These are phyloP conservation scores for Dendrocopos noguchii DNA, from an alignment of 2,113 vertebrate genomes.

Conservation along the genomic window DNA sequence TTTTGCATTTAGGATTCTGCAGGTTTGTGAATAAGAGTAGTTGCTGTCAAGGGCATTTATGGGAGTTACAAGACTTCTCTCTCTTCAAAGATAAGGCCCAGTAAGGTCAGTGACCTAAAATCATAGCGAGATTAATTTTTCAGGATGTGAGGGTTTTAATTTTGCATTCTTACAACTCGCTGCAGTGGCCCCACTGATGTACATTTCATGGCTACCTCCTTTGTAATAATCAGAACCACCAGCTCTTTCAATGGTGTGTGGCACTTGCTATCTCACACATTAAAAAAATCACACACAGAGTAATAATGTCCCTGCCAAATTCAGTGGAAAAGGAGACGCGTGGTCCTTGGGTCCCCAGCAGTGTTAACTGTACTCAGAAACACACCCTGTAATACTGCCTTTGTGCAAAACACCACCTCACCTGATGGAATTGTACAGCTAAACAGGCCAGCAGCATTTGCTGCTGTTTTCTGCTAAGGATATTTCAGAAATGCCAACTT, in stretches of 20 bases:
- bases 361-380: neutral
- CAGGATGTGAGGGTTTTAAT: neutral
- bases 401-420: neutral
- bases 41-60: neutral
- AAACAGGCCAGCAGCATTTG: neutral
- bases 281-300: neutral
- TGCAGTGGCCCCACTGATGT: neutral
- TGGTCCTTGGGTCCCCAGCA: neutral
- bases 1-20: neutral
- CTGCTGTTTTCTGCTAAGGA: neutral
- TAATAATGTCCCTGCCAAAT: neutral
- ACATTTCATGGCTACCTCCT: neutral
- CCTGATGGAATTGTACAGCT: neutral
- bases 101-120: neutral
- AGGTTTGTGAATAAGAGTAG: neutral
- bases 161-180: neutral
- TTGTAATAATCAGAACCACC: neutral
- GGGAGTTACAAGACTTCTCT: neutral
- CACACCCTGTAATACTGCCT: neutral
- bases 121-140: neutral
- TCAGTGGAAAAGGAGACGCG: rapidly evolving
- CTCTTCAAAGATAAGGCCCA: neutral
- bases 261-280: neutral
- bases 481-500: neutral
- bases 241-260: neutral